Evolutionary conservation across 2,113 vertebrate genomes (phyloP).

Genomic region (Nerophis ophidion): DNA sequence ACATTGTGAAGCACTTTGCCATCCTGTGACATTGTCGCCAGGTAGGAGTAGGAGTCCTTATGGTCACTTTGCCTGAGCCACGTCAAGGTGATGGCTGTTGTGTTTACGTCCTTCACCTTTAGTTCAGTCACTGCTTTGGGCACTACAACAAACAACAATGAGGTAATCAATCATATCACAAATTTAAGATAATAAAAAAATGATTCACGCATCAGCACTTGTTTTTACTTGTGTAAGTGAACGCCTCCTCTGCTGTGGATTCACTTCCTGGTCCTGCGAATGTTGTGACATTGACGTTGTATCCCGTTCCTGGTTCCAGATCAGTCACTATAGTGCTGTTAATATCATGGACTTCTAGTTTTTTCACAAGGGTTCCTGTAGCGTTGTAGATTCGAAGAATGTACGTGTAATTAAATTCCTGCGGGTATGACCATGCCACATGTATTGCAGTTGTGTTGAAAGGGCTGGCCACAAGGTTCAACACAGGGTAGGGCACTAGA

Average conservation of each 20-base stretch:
- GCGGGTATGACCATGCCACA: slow-evolving; percentile 37
- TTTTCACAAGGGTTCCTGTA: not conserved
- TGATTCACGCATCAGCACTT: not conserved
- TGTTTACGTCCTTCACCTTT: not conserved
- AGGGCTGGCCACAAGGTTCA: slow-evolving; percentile 13
- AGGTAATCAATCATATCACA: not conserved
- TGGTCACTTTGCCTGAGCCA: slow-evolving; percentile 37
- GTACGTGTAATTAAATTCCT: slow-evolving; percentile 28
- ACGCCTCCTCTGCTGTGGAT: slow-evolving; percentile 2
- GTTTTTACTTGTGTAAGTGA: slow-evolving; percentile 52
- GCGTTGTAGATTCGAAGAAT: not conserved
- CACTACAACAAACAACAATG: slow-evolving; percentile 28
- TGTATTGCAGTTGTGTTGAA: slow-evolving; percentile 23
- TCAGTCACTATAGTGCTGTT: not conserved
- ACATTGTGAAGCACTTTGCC: rapidly evolving
- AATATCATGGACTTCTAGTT: rapidly evolving
- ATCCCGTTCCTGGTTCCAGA: slow-evolving; percentile 42
- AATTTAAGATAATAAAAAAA: not conserved
- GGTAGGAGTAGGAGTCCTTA: slow-evolving; percentile 36
- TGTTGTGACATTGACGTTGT: slow-evolving; percentile 32
- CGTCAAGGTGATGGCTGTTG: slow-evolving; percentile 24
- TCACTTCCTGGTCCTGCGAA: not conserved
- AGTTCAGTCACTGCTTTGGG: slow-evolving; percentile 41
- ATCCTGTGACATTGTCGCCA: slow-evolving; percentile 2
- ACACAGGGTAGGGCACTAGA: slow-evolving; percentile 55